Evolutionary conservation across 2,888 invertebrate genomes (phyloP), one percentile per base, ranked within the genome.

Genomic region (Lithodes maja): DNA sequence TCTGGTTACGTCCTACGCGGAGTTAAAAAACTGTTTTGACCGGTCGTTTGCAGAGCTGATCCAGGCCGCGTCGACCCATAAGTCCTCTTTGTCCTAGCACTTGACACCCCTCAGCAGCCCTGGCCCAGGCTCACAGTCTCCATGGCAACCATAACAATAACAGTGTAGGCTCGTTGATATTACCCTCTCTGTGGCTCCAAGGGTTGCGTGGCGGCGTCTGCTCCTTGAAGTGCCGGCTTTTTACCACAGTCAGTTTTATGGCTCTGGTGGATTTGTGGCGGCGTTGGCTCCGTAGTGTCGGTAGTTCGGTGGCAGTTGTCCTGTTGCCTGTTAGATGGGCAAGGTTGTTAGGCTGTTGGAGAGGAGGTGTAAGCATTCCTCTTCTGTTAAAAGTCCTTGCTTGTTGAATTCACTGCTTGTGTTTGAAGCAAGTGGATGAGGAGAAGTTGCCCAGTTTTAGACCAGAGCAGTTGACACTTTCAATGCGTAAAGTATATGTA

Each of bases 1-100:
- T 91, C 95, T 99, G 93, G 97, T 99, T 92, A 99, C 99, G 91
- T 97, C 98, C 91, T 99, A 98, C 94, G 96, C 97, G 50, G 99
- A 99, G 94, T 95, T 99, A 93, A 98, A 99, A 94, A 97, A 97
- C 93, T 99, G 98, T 94, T 95, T 99, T 93, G 98, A 99, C 94
- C 96, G 97, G 93, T 97, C 99, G 77, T 99, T 98, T 95, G 95
- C 96, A 84, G 98, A 99, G 94, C 94, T 97, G 89, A 95, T 97
- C 68, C 93, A 93, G 84, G 93, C 93, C 50, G 89, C 89, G 15
- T 89, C 89, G 17, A 86, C 89, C 7, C 89, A 89, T 52, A 89
- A 89, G 71, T 50, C 85, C 5, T 52, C 79, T 49, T 75, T 85
- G 53, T 85, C 89, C 85, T 89, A 88, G 83, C 83, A 79, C 80